A percentile compares a stretch with the other conserved stretches of the same genome.
phyloP scores from a whole-genome alignment of 2,888 invertebrate genomes.

The Lasiommata megera region DNA sequence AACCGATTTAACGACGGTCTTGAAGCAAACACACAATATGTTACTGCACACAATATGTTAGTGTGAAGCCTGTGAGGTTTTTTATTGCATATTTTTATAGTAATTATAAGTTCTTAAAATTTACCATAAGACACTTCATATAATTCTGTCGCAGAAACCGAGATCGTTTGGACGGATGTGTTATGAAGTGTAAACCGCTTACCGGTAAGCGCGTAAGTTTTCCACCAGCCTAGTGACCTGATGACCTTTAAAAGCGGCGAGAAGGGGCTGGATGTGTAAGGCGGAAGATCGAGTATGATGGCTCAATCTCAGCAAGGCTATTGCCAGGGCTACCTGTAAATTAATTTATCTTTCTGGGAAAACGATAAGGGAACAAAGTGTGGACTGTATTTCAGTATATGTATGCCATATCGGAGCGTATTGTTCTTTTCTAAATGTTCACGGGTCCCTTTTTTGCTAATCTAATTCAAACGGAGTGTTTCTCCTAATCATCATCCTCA shows the following conservation, averaged over 20 bases:
- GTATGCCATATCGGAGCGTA: slow-evolving; percentile 22
- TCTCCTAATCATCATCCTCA: no score
- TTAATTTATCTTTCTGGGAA: no score
- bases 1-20: not conserved
- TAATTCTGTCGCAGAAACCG: not conserved
- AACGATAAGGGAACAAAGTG: slow-evolving; percentile 1
- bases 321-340: no score
- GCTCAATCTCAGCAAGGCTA: no score
- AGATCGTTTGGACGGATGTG: not conserved
- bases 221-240: no score
- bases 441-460: slow-evolving; percentile 14
- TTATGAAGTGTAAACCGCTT: not conserved
- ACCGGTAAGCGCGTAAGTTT: no score
- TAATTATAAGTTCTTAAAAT: not conserved
- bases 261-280: no score
- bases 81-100: not conserved
- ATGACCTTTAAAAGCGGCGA: no score
- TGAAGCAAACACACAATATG: not conserved
- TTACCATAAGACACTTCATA: not conserved
- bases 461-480: no score
- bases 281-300: no score
- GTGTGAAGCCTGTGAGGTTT: not conserved
- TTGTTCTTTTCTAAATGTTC: slow-evolving; percentile 18
- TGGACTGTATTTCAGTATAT: slow-evolving; percentile 12
- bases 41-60: not conserved